Percentiles rank a stretch among this genome's conserved stretches.
These are phyloP conservation scores for Hirtodrosophila trivittata DNA, from an alignment of 2,888 invertebrate genomes.

Conservation along the genomic window DNA sequence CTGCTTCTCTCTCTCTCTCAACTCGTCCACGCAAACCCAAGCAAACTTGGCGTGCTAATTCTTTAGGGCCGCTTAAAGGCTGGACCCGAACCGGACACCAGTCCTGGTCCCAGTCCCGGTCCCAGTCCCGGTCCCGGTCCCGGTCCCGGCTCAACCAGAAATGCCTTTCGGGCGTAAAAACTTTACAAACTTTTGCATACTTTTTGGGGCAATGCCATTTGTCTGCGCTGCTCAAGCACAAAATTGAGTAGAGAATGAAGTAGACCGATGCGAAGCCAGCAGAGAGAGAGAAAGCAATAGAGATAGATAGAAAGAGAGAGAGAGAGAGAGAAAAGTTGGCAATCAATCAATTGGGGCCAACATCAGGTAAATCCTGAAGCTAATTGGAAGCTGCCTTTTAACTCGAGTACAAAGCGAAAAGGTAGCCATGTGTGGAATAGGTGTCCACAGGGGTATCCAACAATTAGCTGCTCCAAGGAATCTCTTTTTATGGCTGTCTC, in stretches of 20 bases:
- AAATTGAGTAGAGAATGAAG: constrained; percentile 37
- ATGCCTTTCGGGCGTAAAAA: constrained; percentile 51
- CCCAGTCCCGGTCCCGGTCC: background rate
- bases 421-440: constrained; percentile 4
- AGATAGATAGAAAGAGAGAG: background rate
- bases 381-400: constrained; percentile 53
- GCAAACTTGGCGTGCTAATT: constrained; percentile 55
- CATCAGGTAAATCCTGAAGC: constrained; percentile 42
- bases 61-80: constrained; percentile 22
- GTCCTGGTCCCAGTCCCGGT: background rate
- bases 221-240: constrained; percentile 61
- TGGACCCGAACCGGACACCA: constrained; percentile 3
- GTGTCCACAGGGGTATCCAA: constrained; percentile 1
- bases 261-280: background rate
- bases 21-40: too few species aligned
- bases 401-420: constrained; percentile 21
- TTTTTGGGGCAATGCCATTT: constrained; percentile 61
- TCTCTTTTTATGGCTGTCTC: constrained; percentile 1
- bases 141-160: constrained; percentile 2
- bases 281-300: background rate
- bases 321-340: constrained; percentile 55
- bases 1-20: too few species aligned
- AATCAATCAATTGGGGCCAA: constrained; percentile 70
- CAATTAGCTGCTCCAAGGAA: constrained; percentile 35
- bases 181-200: constrained; percentile 74